phyloP scores from a whole-genome alignment of 2,113 vertebrate species.

The Forbesichthys agassizii region DNA sequence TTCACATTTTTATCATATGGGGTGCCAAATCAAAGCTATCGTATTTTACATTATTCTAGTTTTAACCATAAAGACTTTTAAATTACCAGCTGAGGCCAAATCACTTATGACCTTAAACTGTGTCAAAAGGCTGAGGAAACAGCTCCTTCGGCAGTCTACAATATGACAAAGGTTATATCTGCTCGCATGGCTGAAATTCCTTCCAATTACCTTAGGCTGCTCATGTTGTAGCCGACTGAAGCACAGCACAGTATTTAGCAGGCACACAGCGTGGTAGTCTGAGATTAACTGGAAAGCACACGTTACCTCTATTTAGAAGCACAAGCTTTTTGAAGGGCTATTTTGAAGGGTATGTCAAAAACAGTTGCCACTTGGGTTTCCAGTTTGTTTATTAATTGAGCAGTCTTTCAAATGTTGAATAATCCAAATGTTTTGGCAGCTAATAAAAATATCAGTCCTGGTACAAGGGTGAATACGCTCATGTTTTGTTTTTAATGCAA shows the following conservation, averaged over 20 bases:
- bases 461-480: not conserved
- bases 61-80: not conserved
- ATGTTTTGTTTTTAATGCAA: not conserved
- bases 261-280: constrained; percentile 59
- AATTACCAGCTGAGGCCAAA: not conserved
- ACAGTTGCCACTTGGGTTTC: constrained; percentile 31
- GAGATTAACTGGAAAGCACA: constrained; percentile 69
- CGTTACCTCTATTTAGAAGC: constrained; percentile 41
- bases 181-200: constrained; percentile 44
- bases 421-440: not conserved
- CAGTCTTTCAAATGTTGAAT: not conserved
- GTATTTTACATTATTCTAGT: not conserved
- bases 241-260: constrained; percentile 34
- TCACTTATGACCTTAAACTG: not conserved
- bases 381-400: not conserved
- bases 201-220: constrained; percentile 52
- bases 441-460: not conserved
- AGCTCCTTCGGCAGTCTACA: constrained; percentile 19
- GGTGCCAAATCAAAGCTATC: no score
- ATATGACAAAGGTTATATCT: constrained; percentile 43
- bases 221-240: constrained; percentile 54
- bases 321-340: constrained; percentile 19
- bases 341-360: constrained; percentile 30
- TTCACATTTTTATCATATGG: no score
- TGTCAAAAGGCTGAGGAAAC: not conserved